A percentile compares a stretch with the other conserved stretches of the same genome.
These are phyloP conservation scores for Hirundo rustica DNA, from an alignment of 2,797 vertebrate species.

Conservation along the genomic window DNA sequence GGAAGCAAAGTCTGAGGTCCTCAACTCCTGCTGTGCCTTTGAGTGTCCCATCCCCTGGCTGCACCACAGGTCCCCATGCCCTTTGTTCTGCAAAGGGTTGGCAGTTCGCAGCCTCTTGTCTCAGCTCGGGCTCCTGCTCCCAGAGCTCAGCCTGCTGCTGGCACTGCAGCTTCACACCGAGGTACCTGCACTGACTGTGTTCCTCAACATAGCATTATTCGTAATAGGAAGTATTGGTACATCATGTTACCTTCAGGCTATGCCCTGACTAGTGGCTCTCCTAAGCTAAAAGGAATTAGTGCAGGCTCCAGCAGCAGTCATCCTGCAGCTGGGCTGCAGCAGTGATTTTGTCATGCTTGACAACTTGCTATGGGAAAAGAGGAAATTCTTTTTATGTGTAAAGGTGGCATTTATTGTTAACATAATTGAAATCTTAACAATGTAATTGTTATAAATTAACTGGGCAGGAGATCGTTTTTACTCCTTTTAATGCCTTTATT, in stretches of 20 bases:
- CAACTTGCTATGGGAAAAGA: not conserved
- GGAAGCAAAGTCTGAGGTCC: not conserved
- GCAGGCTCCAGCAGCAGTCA: not conserved
- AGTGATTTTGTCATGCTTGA: not conserved
- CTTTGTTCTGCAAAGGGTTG: not conserved
- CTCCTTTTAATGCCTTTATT: too few species aligned
- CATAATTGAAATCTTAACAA: not conserved
- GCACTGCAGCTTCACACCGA: fast-evolving
- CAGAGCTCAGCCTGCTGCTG: not conserved
- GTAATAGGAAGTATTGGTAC: not conserved
- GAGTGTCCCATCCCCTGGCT: not conserved
- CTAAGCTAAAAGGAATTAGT: not conserved
- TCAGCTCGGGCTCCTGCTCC: not conserved
- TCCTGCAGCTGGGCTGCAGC: not conserved
- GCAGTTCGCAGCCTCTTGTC: not conserved
- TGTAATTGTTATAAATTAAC: too few species aligned
- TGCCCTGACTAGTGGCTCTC: not conserved
- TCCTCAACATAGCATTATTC: not conserved
- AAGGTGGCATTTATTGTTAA: not conserved
- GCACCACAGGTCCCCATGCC: not conserved
- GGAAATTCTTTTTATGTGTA: not conserved
- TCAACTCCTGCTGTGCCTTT: not conserved
- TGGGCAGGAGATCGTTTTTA: too few species aligned
- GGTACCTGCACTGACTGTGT: not conserved
- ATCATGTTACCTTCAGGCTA: not conserved